phyloP scores from a whole-genome alignment of 1,140 invertebrate species.

The Pentalonia nigronervosa region DNA sequence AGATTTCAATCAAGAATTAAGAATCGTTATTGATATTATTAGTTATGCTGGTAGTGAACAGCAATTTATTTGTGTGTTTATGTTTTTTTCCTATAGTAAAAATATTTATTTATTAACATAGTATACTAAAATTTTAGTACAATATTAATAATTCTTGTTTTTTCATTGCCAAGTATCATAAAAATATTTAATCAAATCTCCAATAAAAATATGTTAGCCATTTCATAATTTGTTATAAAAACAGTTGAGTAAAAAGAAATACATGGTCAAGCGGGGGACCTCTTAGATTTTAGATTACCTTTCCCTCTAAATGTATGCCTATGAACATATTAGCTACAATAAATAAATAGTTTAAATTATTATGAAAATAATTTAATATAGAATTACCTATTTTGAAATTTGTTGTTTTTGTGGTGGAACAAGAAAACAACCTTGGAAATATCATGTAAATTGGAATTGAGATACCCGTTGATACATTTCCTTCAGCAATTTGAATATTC shows the following conservation, averaged over 20 bases:
- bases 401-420: conserved; percentile 86
- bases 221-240: not conserved
- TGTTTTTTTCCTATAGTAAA: no score
- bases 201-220: not conserved
- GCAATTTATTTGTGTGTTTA: no score
- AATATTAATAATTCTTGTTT: not conserved
- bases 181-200: not conserved
- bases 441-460: conserved; percentile 94
- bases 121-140: no score
- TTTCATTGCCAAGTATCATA: not conserved
- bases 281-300: no score
- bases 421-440: conserved; percentile 93
- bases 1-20: no score
- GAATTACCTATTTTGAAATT: conserved; percentile 94
- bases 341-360: not conserved
- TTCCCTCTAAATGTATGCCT: not conserved
- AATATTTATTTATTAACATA: no score
- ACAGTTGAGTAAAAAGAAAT: no score
- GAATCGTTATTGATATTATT: no score
- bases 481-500: conserved; percentile 96
- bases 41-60: no score
- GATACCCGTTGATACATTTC: conserved; percentile 82
- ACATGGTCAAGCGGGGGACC: no score
- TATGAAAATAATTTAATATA: not conserved
- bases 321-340: not conserved